phyloP scores from a whole-genome alignment of 2,888 invertebrate species.

The Catocala nupta region DNA sequence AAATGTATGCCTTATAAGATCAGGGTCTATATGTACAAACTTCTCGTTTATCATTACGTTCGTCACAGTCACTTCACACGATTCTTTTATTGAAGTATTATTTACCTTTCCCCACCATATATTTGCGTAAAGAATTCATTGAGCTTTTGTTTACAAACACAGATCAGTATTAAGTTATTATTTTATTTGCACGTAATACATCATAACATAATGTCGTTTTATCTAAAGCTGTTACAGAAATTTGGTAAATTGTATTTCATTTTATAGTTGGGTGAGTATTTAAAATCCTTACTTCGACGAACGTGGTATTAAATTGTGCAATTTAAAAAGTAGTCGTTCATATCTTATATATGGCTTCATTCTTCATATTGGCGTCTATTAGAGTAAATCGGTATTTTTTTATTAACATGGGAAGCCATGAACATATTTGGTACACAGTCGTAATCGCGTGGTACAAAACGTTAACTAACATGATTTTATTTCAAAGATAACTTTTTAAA shows the following conservation, averaged over 20 bases:
- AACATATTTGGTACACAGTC: background rate
- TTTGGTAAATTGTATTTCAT: background rate
- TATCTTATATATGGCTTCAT: too few relatives aligned
- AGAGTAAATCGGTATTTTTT: too few relatives aligned
- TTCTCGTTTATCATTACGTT: background rate
- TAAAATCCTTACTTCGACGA: too few relatives aligned
- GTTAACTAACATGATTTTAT: too few relatives aligned
- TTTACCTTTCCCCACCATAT: background rate
- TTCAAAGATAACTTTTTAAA: too few relatives aligned
- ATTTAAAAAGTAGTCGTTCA: too few relatives aligned
- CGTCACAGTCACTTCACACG: background rate
- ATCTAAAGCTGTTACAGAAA: background rate
- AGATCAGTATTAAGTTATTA: conserved; percentile 4
- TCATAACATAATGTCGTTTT: background rate
- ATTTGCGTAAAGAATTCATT: conserved; percentile 1
- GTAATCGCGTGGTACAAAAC: background rate
- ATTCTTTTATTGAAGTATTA: conserved; percentile 5
- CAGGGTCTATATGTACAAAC: background rate
- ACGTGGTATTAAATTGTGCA: too few relatives aligned
- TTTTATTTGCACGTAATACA: background rate
- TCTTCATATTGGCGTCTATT: too few relatives aligned
- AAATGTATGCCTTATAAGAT: background rate
- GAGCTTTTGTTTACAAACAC: background rate
- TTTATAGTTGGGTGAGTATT: too few relatives aligned
- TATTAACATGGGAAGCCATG: too few relatives aligned